A percentile compares a stretch with the other conserved stretches of the same genome.
These are phyloP conservation scores for Neodon shergylaensis DNA, from an alignment of 2,113 vertebrate species.

Conservation along the genomic window DNA sequence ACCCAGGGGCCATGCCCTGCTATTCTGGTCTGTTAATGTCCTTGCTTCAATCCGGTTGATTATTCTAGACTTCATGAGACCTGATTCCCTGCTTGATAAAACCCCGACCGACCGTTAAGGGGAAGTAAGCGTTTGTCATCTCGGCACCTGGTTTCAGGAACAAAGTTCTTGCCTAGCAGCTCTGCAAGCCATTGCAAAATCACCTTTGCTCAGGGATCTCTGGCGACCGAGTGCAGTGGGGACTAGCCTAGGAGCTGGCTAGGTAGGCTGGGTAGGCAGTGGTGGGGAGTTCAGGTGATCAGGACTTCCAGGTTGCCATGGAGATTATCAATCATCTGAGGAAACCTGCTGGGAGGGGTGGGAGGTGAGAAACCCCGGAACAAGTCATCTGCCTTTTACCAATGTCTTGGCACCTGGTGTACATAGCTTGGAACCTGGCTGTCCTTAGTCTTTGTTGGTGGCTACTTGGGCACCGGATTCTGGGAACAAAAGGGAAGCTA, in stretches of 20 bases:
- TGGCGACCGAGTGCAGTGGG: neutral
- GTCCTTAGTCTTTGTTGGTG: neutral
- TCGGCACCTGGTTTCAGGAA: conserved; percentile 76
- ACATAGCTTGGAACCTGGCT: no score
- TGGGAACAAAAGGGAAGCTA: neutral
- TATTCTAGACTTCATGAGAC: neutral
- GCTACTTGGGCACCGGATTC: neutral
- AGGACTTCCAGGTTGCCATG: conserved; percentile 4
- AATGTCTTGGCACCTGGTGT: neutral
- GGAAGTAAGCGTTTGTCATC: conserved; percentile 64
- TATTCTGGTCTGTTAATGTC: neutral
- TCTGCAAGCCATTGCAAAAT: conserved; percentile 27
- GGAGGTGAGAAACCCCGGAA: neutral
- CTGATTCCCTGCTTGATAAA: conserved; percentile 24
- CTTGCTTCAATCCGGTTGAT: neutral
- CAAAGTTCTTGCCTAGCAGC: conserved; percentile 51
- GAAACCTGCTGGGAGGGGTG: neutral
- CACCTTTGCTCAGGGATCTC: conserved; percentile 58
- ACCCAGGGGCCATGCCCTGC: neutral
- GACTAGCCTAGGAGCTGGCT: neutral
- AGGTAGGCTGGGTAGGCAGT: neutral
- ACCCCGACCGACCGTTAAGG: conserved; percentile 23
- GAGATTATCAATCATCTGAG: neutral
- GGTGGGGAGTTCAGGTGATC: neutral
- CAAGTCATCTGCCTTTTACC: neutral